phyloP scores from a whole-genome alignment of 2,888 invertebrate species.

The Thecophora atra region DNA sequence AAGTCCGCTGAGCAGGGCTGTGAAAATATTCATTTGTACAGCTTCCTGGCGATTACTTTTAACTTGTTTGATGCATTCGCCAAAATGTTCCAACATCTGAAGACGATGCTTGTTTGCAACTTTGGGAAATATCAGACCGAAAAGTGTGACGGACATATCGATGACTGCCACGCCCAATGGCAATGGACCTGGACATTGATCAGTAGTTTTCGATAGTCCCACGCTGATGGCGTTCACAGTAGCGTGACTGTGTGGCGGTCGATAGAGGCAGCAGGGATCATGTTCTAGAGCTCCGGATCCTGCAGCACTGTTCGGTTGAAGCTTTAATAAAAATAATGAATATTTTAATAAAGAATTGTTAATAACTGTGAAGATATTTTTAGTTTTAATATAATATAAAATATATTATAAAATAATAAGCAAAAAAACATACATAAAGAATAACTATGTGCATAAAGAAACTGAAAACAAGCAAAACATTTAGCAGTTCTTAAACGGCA shows the following conservation, averaged over 20 bases:
- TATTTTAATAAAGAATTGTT: too few relatives aligned
- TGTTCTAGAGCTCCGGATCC: constrained; percentile 97
- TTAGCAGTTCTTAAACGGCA: background rate
- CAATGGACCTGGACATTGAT: constrained; percentile 76
- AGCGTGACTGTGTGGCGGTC: constrained; percentile 63
- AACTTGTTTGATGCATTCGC: constrained; percentile 92
- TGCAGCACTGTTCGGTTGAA: constrained; percentile 93
- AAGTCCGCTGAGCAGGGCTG: constrained; percentile 88
- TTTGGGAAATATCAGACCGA: constrained; percentile 92
- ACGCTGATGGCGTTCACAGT: constrained; percentile 30
- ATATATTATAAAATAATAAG: too few relatives aligned
- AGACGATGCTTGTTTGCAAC: constrained; percentile 96
- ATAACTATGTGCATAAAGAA: background rate
- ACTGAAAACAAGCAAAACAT: too few relatives aligned
- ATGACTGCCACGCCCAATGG: constrained; percentile 97
- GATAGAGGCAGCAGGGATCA: constrained; percentile 91
- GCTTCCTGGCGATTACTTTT: constrained; percentile 94
- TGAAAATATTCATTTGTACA: constrained; percentile 95
- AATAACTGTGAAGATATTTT: too few relatives aligned
- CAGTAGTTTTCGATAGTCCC: constrained; percentile 58
- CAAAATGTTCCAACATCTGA: constrained; percentile 97
- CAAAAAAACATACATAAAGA: too few relatives aligned
- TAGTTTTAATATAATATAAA: too few relatives aligned
- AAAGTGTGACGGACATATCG: constrained; percentile 91
- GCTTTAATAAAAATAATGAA: constrained; percentile 68